Base-by-base conservation (phyloP, 2,113 vertebrate genomes). In the Collichthys lucidus region DNA sequence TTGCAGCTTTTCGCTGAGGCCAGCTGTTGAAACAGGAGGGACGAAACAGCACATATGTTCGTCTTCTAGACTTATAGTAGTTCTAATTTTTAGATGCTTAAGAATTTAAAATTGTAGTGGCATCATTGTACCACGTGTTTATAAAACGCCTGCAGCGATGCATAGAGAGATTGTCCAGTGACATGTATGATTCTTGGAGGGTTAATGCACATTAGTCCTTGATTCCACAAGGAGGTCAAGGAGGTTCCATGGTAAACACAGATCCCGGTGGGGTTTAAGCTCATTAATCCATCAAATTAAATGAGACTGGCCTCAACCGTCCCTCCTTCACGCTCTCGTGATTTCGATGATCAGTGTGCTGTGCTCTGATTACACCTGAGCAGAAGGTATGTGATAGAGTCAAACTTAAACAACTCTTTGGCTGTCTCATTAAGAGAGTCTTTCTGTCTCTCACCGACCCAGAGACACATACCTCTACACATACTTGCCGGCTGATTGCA, bases 211-310 rank as follows among this genome's bases (percentile, higher is more conserved):
- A 46, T 79, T 55, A 76, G 53, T 79, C 75, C 76, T 83, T 84
- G 80, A 71, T 68, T 84, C 69, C 19, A 14, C 68, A 50, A 17
- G 56, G 79, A 17, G 56, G 79, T 76, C 81, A 83, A 68, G 49
- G 74, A 79, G 64, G n/a, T 22, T 17, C 26, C 17, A 40, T 20
- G 35, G 78, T 74, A 59, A 79, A 56, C 70, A 63, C 49, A 12
- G 64, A 83, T 69, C 42, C 56, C 60, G 47, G 47, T 20, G 64
- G 74, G 74, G 26, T 71, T 79, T 71, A 53, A 72, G 55, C 78
- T 83, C 78, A 77, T 88, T 87, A 87, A 74, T 87, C 42, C 42
- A 35, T 77, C 59, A 84, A 64, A 8, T 52, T 46, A 72, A 86
- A 83, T 53, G 47, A 82, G 69, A 62, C 49, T 35, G 24, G 57